A percentile compares a stretch with the other conserved stretches of the same genome.
These are phyloP conservation scores for Germaria angustata DNA, from an alignment of 2,888 invertebrate genomes.

Conservation along the genomic window DNA sequence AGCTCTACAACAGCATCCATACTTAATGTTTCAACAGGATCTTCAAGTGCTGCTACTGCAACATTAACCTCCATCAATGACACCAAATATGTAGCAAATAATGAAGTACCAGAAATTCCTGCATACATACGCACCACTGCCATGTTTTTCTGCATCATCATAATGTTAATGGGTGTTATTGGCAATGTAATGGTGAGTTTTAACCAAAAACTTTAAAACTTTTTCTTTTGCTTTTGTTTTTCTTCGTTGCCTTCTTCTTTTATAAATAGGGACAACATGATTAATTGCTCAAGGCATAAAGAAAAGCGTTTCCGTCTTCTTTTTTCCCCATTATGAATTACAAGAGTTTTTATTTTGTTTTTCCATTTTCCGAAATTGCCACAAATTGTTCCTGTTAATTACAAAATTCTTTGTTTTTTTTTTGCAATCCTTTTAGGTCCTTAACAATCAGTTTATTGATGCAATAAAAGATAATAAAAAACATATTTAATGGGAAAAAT, in stretches of 20 bases:
- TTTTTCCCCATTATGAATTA: background rate
- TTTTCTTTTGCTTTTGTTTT: background rate
- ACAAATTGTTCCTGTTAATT: slow-evolving; percentile 9
- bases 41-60: slow-evolving; percentile 6
- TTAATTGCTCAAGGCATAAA: slow-evolving; percentile 1
- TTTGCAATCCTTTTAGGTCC: background rate
- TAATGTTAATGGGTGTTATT: slow-evolving; percentile 93
- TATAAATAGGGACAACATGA: background rate
- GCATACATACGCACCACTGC: slow-evolving; percentile 93
- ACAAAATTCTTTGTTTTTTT: background rate
- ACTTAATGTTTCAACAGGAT: slow-evolving; percentile 13
- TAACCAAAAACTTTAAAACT: background rate
- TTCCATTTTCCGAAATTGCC: background rate
- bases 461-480: background rate
- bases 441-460: background rate
- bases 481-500: too few species aligned
- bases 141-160: slow-evolving; percentile 92
- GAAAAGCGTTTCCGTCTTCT: background rate
- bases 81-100: slow-evolving; percentile 2
- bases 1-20: slow-evolving; percentile 7
- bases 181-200: slow-evolving; percentile 90
- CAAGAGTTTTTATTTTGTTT: background rate
- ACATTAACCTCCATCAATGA: slow-evolving; percentile 26
- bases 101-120: slow-evolving; percentile 84
- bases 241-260: background rate